Evolutionary conservation across 2,888 invertebrate genomes (phyloP), one percentile per base, ranked within the genome.

Genomic region (Meandrusa payeni): DNA sequence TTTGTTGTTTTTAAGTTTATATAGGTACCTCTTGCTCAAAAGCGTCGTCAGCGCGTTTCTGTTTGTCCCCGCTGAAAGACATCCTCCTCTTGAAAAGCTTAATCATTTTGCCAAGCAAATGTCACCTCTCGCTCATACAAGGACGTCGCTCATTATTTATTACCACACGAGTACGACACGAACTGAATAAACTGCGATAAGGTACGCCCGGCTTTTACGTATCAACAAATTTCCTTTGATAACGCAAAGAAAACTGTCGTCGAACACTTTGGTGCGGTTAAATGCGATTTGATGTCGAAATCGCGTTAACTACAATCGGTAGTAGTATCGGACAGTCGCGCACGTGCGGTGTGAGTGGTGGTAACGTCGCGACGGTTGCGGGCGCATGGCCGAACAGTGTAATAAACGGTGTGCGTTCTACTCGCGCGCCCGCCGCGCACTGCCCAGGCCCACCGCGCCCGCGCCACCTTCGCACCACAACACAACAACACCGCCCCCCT

Each of bases 21-120:
- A 19, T 52, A 61, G 57, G 64, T 85, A 87, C 87, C 86, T 87
- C 87, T 57, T 85, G 70, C 57, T 79, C 79, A 75, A 86, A 86
- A 65, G 87, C 82, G 69, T 86, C 87, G 60, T 81, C 80, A 54
- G 71, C 76, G 58, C 70, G 83, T 82, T 83, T 85, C 66, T 80
- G 81, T 80, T 87, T 87, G 76, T 86, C 87, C 68, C 76, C 68
- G 61, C 77, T 81, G 73, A 85, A 79, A 59, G 85, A 86, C 69
- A 85, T 71, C 69, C 79, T 85, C 71, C 86, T 79, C 77, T 79
- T 87, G 77, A 87, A 87, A 72, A 87, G 71, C 75, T 86, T 87
- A 86, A 87, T 87, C 70, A 75, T 64, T 57, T 51, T 53, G 55
- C 52, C 57, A 51, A 55, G 59, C 60, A 51, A 59, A 63, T 57